Conservation (phyloP, 2,888 invertebrate species). For the Leucoma salicis region DNA sequence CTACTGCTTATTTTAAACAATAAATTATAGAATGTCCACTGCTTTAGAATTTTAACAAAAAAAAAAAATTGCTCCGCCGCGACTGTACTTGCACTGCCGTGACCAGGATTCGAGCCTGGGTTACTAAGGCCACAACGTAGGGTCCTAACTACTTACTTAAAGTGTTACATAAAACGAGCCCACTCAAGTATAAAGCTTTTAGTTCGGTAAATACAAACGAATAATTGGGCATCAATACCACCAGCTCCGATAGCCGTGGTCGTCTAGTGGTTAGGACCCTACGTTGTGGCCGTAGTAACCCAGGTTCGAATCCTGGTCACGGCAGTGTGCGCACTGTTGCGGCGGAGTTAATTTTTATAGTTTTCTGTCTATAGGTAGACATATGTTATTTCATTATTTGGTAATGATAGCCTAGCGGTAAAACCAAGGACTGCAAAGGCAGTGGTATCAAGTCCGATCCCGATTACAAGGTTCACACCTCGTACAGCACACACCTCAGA, state of each 20-base stretch:
- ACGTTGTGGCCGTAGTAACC: conserved; percentile 90
- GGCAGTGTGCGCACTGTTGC: conserved; percentile 41
- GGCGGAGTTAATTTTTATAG: not conserved
- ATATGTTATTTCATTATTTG: too few species aligned
- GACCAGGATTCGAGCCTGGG: conserved; percentile 87
- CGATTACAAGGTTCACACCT: too few species aligned
- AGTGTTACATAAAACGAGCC: too few species aligned
- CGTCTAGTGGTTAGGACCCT: conserved; percentile 88
- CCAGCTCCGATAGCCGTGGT: conserved; percentile 82
- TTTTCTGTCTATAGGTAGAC: too few species aligned
- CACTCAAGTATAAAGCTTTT: too few species aligned
- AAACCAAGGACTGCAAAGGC: too few species aligned
- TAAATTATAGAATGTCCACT: too few species aligned
- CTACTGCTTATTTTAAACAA: too few species aligned
- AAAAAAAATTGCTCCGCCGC: conserved; percentile 40
- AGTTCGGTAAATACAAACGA: not conserved
- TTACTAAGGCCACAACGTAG: conserved; percentile 90
- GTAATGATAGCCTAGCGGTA: too few species aligned
- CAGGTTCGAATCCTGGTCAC: conserved; percentile 86
- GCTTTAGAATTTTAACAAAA: too few species aligned
- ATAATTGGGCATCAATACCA: conserved; percentile 76
- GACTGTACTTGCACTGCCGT: conserved; percentile 53
- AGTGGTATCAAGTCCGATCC: too few species aligned
- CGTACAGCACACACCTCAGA: too few species aligned
- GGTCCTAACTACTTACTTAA: conserved; percentile 87